Evolutionary conservation across 2,797 vertebrate species (phyloP).

Genomic region (Aplochiton taeniatus): DNA sequence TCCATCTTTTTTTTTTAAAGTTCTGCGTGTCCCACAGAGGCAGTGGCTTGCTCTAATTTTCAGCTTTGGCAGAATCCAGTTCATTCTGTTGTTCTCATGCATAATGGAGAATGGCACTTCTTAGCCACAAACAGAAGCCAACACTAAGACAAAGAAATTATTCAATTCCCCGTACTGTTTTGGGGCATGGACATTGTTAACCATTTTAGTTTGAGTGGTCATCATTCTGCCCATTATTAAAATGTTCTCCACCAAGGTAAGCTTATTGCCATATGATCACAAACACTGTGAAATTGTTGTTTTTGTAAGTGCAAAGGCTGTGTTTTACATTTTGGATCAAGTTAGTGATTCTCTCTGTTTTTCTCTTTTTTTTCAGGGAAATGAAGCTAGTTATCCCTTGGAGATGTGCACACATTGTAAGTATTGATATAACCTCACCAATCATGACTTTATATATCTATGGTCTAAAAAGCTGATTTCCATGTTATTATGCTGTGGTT

Average conservation of each 20-base stretch:
- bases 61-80: slow-evolving; percentile 32
- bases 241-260: too few relatives aligned
- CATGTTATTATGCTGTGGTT: too few relatives aligned
- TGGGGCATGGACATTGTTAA: neutral
- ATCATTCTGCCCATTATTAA: too few relatives aligned
- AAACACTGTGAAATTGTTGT: too few relatives aligned
- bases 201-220: too few relatives aligned
- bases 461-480: too few relatives aligned
- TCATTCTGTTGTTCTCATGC: slow-evolving; percentile 47
- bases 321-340: too few relatives aligned
- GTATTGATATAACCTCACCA: slow-evolving; percentile 52
- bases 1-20: slow-evolving; percentile 18
- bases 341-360: neutral
- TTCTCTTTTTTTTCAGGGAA: slow-evolving; percentile 80
- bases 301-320: too few relatives aligned
- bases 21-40: slow-evolving; percentile 39
- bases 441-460: neutral
- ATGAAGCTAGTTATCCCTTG: slow-evolving; percentile 95
- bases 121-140: slow-evolving; percentile 9
- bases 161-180: neutral
- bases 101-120: slow-evolving; percentile 42
- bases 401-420: slow-evolving; percentile 98
- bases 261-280: too few relatives aligned
- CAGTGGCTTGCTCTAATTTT: slow-evolving; percentile 47
- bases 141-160: neutral